Base-by-base conservation (phyloP, 64 coral and sea anemone genomes). In the Cladopsammia gracilis region DNA sequence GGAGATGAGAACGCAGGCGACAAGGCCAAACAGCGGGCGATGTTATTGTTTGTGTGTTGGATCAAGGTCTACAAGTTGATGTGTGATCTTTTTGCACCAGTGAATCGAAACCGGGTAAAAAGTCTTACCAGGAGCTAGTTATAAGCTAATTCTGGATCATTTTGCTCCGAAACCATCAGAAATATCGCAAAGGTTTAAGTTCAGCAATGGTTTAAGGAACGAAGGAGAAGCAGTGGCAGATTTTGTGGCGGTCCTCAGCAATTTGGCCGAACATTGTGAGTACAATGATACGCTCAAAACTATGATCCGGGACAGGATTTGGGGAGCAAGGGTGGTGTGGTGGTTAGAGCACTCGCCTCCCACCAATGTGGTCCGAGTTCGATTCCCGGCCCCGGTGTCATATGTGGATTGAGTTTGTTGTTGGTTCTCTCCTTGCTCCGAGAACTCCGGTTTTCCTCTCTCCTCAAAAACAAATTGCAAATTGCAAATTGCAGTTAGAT, bases 241-340 rank as follows among this genome's bases (percentile, higher is more conserved):
- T 70, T 70, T 70, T 24, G 66, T 70, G n/a, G 66, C 66, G 20
- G 66, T 22, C 0, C 22, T 70, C 5, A 23, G 66, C 58, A 84
- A 84, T 64, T 64, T 84, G 19, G 57, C 56, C 7, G 60, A 89
- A 59, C 46, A 89, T 25, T 89, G 87, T 64, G 60, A 76, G 51
- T 76, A 56, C 57, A 64, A 65, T 8, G 70, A 75, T 58, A 64
- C 87, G 11, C 67, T 89, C 15, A 45, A 89, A 20, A 67, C 45
- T 13, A 89, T 89, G 87, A 10, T 89, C 2, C 62, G 67, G 59
- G 87, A 89, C 71, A 83, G 78, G 52, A 64, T 89, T n/a, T n/a
- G n/a, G n/a, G n/a, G n/a, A n/a, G n/a, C n/a, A n/a, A n/a, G n/a
- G n/a, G n/a, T n/a, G n/a, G n/a, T n/a, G n/a, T n/a, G n/a, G n/a